phyloP scores from a whole-genome alignment of 2,113 vertebrate species.

The Sylvilagus bachmani region DNA sequence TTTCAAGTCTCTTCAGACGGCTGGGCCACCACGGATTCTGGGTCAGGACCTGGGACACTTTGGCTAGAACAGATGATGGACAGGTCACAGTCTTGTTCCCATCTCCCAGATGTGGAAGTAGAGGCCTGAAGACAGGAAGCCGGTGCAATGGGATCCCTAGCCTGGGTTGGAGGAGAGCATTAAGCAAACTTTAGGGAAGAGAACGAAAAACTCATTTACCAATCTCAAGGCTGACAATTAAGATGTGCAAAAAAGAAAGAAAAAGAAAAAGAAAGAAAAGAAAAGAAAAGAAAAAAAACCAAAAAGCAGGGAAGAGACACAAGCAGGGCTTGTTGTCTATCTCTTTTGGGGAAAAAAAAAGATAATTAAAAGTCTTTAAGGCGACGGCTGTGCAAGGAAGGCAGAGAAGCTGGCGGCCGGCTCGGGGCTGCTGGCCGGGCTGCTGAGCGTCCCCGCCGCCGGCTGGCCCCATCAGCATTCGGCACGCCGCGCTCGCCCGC shows the following conservation, averaged over 20 bases:
- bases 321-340: rapidly evolving
- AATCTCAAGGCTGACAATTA: not conserved
- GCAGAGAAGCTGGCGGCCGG: not conserved
- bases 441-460: constrained; percentile 61
- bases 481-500: constrained; percentile 93
- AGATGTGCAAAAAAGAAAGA: not conserved
- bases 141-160: rapidly evolving
- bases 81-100: rapidly evolving
- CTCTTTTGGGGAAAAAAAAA: not conserved
- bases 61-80: not conserved
- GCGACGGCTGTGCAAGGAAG: not conserved
- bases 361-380: constrained; percentile 20
- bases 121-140: not conserved
- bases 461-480: constrained; percentile 92
- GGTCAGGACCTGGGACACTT: too few species aligned
- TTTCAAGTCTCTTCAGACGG: too few species aligned
- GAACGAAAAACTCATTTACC: not conserved
- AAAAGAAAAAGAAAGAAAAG: not conserved
- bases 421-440: not conserved
- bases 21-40: too few species aligned
- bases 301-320: not conserved
- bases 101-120: not conserved
- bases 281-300: not conserved
- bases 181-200: rapidly evolving
- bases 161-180: rapidly evolving